These are phyloP conservation scores for Azorinus chamasolen DNA, from an alignment of 2,888 invertebrate genomes.

Conservation along the genomic window DNA sequence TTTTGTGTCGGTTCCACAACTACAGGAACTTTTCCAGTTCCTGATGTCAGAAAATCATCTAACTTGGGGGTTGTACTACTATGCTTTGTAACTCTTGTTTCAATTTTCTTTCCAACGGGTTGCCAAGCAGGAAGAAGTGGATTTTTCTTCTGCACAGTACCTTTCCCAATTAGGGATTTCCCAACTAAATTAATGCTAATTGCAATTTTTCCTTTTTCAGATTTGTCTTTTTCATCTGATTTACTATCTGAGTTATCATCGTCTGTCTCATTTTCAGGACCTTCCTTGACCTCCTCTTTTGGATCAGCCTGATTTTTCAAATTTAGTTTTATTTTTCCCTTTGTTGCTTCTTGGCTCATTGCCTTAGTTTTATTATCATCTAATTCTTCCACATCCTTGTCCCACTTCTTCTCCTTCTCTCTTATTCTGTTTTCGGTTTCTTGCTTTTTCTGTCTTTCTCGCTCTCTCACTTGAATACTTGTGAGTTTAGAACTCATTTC, in stretches of 20 bases:
- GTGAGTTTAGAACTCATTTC: conserved; percentile 20
- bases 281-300: conserved; percentile 26
- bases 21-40: conserved; percentile 65
- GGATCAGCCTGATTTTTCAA: conserved; percentile 30
- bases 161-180: conserved; percentile 34
- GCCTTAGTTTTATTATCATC: conserved; percentile 15
- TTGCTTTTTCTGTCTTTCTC: conserved; percentile 39
- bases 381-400: conserved; percentile 45
- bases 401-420: conserved; percentile 45
- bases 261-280: conserved; percentile 6
- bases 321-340: conserved; percentile 41
- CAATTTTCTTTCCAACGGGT: conserved; percentile 63
- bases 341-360: conserved; percentile 3
- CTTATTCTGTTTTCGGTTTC: conserved; percentile 35
- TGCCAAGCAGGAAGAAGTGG: conserved; percentile 69
- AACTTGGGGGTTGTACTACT: conserved; percentile 60
- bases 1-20: conserved; percentile 52
- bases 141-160: conserved; percentile 51
- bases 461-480: conserved; percentile 12
- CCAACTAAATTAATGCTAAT: conserved; percentile 49
- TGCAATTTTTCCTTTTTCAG: conserved; percentile 20
- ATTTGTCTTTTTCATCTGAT: conserved; percentile 23
- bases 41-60: conserved; percentile 67
- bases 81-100: conserved; percentile 24
- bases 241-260: background rate